Base-by-base conservation (phyloP, 2,888 invertebrate species). In the Pilophorus perplexus region DNA sequence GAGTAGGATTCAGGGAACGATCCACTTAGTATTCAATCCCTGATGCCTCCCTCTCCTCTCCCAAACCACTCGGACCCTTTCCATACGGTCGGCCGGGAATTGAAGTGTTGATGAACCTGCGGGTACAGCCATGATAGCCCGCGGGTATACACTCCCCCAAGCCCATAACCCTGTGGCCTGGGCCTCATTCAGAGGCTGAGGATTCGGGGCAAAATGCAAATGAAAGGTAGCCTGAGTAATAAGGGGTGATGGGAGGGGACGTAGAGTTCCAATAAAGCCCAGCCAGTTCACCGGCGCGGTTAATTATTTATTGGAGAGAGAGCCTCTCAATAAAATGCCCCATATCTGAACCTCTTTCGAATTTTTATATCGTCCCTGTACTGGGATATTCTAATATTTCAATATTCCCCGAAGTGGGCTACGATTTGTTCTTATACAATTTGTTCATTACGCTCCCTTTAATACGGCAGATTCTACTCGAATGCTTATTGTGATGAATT, bases 211-310 rank as follows among this genome's bases (percentile, higher is more conserved):
- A 33, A 55, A 55, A 55, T 55, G 55, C 55, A 55, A 55, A 55
- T 55, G 55, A 22, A 52, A 2, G 52, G 52, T 25, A 20, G 37
- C 18, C 16, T 25, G 3, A 20, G 22, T 33, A 55, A 55, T 55
- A 55, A 55, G 37, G 33, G 55, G 28, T n/a, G 1, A 28, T n/a
- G 52, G 52, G 25, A 52, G 12, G 25, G 5, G 37, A 12, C 20
- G 55, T 38, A n/a, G n/a, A n/a, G n/a, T n/a, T n/a, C n/a, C 55
- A 55, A 55, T 55, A 37, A 55, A 37, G 55, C 55, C 38, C 55
- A 16, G 33, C 37, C 55, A n/a, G 14, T 38, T 20, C 38, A 18
- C 55, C 37, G 28, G 37, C 14, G 14, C 42, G 20, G 54, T 33
- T 37, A 37, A 37, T 54, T 54, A 28, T 54, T 54, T 54, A 37